Percentiles rank a stretch among this genome's conserved stretches.
These are phyloP conservation scores for Sphecodes monilicornis DNA, from an alignment of 2,888 invertebrate genomes.

Conservation along the genomic window DNA sequence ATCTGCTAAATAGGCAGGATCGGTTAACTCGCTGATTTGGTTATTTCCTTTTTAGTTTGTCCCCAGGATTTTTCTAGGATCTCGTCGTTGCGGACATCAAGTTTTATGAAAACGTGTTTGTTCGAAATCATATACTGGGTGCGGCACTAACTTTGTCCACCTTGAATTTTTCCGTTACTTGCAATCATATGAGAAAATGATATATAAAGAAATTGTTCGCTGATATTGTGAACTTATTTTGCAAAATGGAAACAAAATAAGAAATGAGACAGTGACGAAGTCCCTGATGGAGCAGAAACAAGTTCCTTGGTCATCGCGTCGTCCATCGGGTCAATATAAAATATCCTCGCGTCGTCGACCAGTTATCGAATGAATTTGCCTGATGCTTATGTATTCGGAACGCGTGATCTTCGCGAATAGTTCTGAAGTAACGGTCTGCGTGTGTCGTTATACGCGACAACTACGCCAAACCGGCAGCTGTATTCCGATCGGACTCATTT, in stretches of 20 bases:
- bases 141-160: too few relatives aligned
- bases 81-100: not conserved
- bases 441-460: constrained; percentile 25
- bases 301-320: not conserved
- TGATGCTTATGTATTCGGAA: constrained; percentile 59
- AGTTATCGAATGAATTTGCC: constrained; percentile 51
- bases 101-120: not conserved
- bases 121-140: too few relatives aligned
- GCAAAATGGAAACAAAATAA: not conserved
- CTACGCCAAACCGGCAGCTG: constrained; percentile 27
- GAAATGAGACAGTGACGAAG: not conserved
- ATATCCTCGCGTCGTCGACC: constrained; percentile 32
- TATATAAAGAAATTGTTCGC: too few relatives aligned
- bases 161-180: too few relatives aligned
- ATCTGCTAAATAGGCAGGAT: constrained; percentile 4
- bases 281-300: not conserved
- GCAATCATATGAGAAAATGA: too few relatives aligned
- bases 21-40: not conserved
- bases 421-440: constrained; percentile 61
- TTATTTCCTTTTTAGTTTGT: not conserved
- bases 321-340: constrained; percentile 35
- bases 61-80: not conserved
- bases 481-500: constrained; percentile 27
- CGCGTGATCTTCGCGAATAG: constrained; percentile 57
- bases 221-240: too few relatives aligned